Base-by-base conservation (phyloP, 1,140 invertebrate genomes). In the Hestina assimilis region DNA sequence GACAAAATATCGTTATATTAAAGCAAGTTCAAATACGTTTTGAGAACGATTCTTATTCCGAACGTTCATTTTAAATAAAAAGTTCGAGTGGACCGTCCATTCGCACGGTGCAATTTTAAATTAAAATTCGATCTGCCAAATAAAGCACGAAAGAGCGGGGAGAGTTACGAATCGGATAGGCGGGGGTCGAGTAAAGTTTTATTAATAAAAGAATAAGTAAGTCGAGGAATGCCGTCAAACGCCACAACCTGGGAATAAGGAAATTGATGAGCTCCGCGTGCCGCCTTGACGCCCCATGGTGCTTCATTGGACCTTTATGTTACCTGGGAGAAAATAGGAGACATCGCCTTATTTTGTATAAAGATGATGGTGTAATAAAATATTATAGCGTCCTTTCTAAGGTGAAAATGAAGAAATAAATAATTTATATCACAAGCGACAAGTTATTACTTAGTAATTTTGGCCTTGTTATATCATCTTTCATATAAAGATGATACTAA, bases 111-210 rank as follows among this genome's bases (percentile, higher is more conserved):
- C 31, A 42, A 60, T 64, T 67, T 67, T 63, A 67, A 67, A 63
- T 67, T 67, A 63, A 67, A 67, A 67, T 63, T 67, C 61, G 61
- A 67, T 63, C 57, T 56, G 52, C 57, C 54, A 61, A 63, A 64
- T 60, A 67, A 63, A 67, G 47, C 43, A 57, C 40, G 50, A 45
- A 61, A 17, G n/a, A 9, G 50, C 54, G 54, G 17, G 58, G 56
- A 53, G 59, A 63, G 58, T 68, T 60, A 51, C 61, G 38, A 51
- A 45, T 57, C 47, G 60, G 55, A 57, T 55, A 56, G 47, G 47
- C 64, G 20, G 65, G 47, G 65, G 60, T 55, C 57, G 53, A 47
- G 50, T 50, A 60, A 63, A 68, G 53, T 64, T 64, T 68, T 67
- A 60, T 64, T 68, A 68, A 64, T 68, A 68, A 68, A 68, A 68